Evolutionary conservation across 2,888 invertebrate species (phyloP).

Genomic region (Teinopalpus imperialis): DNA sequence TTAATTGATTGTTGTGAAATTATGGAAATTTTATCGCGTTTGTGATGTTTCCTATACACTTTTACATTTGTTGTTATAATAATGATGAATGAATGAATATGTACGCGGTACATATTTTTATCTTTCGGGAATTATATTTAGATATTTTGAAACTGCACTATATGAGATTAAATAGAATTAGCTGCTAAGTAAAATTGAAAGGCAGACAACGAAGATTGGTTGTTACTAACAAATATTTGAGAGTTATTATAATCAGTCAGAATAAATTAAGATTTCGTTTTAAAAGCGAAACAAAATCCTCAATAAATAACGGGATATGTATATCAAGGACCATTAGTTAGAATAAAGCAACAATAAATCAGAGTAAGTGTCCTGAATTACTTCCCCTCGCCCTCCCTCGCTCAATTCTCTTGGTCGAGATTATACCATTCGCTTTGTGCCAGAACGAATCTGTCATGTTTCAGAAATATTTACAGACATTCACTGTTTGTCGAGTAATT

Average conservation of each 20-base stretch:
- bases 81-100: background rate
- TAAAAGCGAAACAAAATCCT: background rate
- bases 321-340: background rate
- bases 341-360: background rate
- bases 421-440: background rate
- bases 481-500: too few species aligned
- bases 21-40: slow-evolving; percentile 12
- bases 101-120: background rate
- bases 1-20: slow-evolving; percentile 20
- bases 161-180: background rate
- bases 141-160: background rate
- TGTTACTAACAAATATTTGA: background rate
- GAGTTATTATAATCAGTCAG: background rate
- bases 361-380: slow-evolving; percentile 1
- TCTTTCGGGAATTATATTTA: background rate
- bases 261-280: too few species aligned
- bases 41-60: background rate
- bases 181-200: background rate
- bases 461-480: too few species aligned
- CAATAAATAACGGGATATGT: background rate
- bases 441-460: slow-evolving; percentile 1
- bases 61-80: slow-evolving; percentile 10
- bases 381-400: too few species aligned
- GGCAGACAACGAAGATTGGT: slow-evolving; percentile 13
- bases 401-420: background rate